These are phyloP conservation scores for Kryptolebias marmoratus DNA, from an alignment of 2,113 vertebrate genomes.

Conservation along the genomic window DNA sequence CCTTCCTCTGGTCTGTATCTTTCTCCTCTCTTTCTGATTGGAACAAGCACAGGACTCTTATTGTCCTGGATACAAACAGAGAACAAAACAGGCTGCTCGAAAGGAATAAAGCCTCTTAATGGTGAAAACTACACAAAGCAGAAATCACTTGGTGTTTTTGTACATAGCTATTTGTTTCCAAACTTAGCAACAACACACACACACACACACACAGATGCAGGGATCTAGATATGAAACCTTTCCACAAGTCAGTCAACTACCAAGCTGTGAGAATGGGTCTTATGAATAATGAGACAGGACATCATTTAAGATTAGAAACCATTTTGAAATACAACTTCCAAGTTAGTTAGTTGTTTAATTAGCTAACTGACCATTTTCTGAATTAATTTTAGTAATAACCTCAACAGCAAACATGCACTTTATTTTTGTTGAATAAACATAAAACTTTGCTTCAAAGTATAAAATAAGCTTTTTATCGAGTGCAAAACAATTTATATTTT, in stretches of 20 bases:
- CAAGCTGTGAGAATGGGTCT: conserved; percentile 12
- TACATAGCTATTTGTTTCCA: conserved; percentile 14
- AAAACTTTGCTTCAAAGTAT: conserved; percentile 5
- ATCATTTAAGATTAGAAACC: neutral
- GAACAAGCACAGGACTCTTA: conserved; percentile 4
- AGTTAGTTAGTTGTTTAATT: neutral
- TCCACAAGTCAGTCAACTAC: neutral
- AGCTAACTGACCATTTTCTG: neutral
- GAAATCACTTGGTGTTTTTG: conserved; percentile 18
- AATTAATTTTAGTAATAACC: no score
- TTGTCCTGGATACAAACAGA: neutral
- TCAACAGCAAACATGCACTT: neutral
- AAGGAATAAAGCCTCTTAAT: conserved; percentile 7
- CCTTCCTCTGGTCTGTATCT: neutral
- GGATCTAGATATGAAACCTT: conserved; percentile 2
- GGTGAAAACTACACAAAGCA: conserved; percentile 6
- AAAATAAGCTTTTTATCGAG: neutral
- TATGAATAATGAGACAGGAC: neutral
- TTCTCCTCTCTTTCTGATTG: neutral
- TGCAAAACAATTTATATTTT: no score
- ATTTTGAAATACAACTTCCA: neutral
- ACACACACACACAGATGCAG: conserved; percentile 4
- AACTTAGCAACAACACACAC: conserved; percentile 2
- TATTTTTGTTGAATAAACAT: neutral
- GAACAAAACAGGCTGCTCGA: neutral